These are phyloP conservation scores for Chymomyza costata DNA, from an alignment of 1,140 invertebrate species.

Conservation along the genomic window DNA sequence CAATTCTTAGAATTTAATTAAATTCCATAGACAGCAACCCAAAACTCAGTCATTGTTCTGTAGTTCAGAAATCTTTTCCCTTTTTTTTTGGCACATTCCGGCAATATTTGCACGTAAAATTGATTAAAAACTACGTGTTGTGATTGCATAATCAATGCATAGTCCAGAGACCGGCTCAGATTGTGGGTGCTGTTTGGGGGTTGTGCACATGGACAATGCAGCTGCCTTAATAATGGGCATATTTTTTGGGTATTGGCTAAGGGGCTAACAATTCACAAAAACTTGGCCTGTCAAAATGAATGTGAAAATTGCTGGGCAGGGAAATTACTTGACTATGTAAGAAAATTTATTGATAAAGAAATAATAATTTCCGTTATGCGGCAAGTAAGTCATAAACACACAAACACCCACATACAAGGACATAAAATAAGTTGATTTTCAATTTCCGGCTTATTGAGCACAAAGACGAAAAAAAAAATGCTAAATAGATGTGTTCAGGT, in stretches of 20 bases:
- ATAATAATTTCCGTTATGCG: constrained; percentile 64
- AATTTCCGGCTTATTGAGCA: constrained; percentile 49
- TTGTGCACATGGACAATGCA: constrained; percentile 38
- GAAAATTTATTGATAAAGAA: constrained; percentile 59
- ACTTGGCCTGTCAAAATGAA: constrained; percentile 4
- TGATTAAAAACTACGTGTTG: constrained; percentile 63
- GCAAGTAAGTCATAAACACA: constrained; percentile 26
- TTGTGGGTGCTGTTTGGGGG: constrained; percentile 2
- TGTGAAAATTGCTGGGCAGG: constrained; percentile 3
- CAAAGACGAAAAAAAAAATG: constrained; percentile 9
- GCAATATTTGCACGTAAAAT: constrained; percentile 54
- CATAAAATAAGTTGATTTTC: constrained; percentile 53
- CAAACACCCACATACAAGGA: background rate
- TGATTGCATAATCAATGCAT: constrained; percentile 48
- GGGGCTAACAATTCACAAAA: constrained; percentile 15
- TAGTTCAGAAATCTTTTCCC: too few species aligned
- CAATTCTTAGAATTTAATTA: constrained; percentile 36
- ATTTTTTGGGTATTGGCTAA: background rate
- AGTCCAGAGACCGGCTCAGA: constrained; percentile 1
- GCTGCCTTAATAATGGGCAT: constrained; percentile 18
- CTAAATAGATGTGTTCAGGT: too few species aligned
- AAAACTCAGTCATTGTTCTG: too few species aligned
- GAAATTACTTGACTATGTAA: too few species aligned
- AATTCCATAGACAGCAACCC: constrained; percentile 19
- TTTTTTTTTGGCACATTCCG: constrained; percentile 24